These are phyloP conservation scores for Tineola bisselliella DNA, from an alignment of 2,888 invertebrate genomes.

Conservation along the genomic window DNA sequence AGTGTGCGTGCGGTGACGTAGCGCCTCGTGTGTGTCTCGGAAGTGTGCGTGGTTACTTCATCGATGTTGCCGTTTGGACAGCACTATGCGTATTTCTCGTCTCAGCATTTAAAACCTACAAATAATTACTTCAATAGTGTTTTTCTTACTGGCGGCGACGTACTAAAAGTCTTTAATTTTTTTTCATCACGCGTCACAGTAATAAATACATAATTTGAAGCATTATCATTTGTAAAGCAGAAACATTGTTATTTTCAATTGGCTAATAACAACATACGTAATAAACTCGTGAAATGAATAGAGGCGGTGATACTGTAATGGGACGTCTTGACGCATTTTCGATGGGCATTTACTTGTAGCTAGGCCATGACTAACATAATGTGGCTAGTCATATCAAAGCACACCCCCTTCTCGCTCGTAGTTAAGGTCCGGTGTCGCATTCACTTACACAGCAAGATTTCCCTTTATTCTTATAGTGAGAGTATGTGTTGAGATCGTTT, in stretches of 20 bases:
- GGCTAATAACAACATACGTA: background rate
- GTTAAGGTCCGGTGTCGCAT: background rate
- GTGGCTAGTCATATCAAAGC: slow-evolving; percentile 32
- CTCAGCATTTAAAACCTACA: slow-evolving; percentile 60
- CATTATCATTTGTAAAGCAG: no score
- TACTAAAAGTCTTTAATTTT: background rate
- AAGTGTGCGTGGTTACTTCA: slow-evolving; percentile 12
- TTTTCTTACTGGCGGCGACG: background rate
- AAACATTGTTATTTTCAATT: background rate
- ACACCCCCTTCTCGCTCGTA: background rate
- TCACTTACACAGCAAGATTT: background rate
- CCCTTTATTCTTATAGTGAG: background rate
- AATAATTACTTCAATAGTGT: background rate
- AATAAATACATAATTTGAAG: background rate
- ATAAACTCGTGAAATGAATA: background rate
- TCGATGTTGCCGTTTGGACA: slow-evolving; percentile 16
- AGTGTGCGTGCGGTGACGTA: slow-evolving; percentile 21
- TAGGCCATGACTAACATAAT: slow-evolving; percentile 30
- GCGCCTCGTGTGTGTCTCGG: slow-evolving; percentile 17
- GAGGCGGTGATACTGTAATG: slow-evolving; percentile 6
- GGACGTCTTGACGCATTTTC: slow-evolving; percentile 6
- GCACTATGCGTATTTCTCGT: slow-evolving; percentile 41
- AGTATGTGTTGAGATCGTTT: background rate
- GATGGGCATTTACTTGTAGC: slow-evolving; percentile 12
- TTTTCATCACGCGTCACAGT: background rate